Base-by-base conservation (phyloP, 2,888 invertebrate genomes). In the Andrena bicolor region DNA sequence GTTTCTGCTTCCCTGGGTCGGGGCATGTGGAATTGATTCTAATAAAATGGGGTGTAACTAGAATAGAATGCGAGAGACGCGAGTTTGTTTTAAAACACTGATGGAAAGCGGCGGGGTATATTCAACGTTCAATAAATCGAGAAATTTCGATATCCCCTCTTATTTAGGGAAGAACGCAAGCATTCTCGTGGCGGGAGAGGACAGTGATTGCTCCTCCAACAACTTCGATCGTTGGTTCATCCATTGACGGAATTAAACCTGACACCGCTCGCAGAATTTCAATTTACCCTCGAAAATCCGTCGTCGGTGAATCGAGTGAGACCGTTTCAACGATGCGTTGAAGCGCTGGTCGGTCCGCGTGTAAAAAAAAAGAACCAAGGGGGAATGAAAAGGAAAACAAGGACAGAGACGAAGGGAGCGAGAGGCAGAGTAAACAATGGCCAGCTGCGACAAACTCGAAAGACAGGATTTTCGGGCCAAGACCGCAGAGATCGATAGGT, bases 251-350 rank as follows among this genome's bases (percentile, higher is more conserved):
- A 35, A 76, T 60, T 72, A 65, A 76, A 72, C 53, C 51, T 10
- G 51, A 32, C 26, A 5, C 49, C 23, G 32, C 58, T 23, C 35
- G 56, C n/a, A 20, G 41, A 65, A 77, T 77, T 77, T 77, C 69
- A 73, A 65, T 76, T 35, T 20, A 30, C 23, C 64, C 49, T n/a
- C 41, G 30, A 56, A 65, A 58, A 58, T 60, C 64, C 66, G 49
- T 4, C 32, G 26, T 8, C 53, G 60, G 73, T 51, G 65, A 41
- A 73, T 73, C 73, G 77, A 58, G 65, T 51, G 60, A 60, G 73
- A 28, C 65, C 60, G 65, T 60, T 73, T 13, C 51, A 28, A 60
- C 73, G 71, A 71, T 41, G 65, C 65, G 51, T 41, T 48, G 73
- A 49, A 63, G 63, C 53, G 63, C 28, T 70, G 69, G 28, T 70